These are phyloP conservation scores for Ornithoptera priamus DNA, from an alignment of 2,888 invertebrate genomes.

Conservation along the genomic window DNA sequence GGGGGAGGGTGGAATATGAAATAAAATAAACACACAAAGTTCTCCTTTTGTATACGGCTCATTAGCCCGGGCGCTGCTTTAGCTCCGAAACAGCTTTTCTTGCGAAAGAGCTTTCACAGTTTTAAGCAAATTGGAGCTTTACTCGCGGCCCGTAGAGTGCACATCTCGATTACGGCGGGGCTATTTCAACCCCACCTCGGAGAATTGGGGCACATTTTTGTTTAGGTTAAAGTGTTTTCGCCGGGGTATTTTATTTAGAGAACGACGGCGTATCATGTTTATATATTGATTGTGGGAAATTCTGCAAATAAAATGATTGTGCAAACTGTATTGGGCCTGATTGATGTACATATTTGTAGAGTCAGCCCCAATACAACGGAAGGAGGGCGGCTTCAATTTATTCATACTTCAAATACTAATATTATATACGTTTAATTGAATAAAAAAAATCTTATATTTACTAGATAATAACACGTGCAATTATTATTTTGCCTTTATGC, in stretches of 20 bases:
- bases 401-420: not conserved
- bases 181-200: constrained; percentile 33
- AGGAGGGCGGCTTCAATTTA: not conserved
- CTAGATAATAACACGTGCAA: not conserved
- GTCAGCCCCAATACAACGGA: constrained; percentile 6
- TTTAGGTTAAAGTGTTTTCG: constrained; percentile 47
- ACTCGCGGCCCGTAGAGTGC: constrained; percentile 27
- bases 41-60: constrained; percentile 55
- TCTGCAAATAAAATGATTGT: constrained; percentile 28
- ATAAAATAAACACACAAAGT: constrained; percentile 43
- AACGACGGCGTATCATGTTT: constrained; percentile 40
- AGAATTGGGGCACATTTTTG: constrained; percentile 54
- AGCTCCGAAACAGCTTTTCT: constrained; percentile 48
- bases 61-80: constrained; percentile 48
- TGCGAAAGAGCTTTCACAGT: constrained; percentile 46
- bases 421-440: too few species aligned
- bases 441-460: too few species aligned
- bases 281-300: constrained; percentile 41
- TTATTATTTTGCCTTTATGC: too few species aligned
- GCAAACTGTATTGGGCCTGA: constrained; percentile 17
- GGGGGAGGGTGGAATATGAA: constrained; percentile 36
- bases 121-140: constrained; percentile 17
- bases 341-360: constrained; percentile 22
- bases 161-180: constrained; percentile 31
- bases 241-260: constrained; percentile 44